Base-by-base conservation (phyloP, 2,797 vertebrate species). In the Darevskia nairensis region DNA sequence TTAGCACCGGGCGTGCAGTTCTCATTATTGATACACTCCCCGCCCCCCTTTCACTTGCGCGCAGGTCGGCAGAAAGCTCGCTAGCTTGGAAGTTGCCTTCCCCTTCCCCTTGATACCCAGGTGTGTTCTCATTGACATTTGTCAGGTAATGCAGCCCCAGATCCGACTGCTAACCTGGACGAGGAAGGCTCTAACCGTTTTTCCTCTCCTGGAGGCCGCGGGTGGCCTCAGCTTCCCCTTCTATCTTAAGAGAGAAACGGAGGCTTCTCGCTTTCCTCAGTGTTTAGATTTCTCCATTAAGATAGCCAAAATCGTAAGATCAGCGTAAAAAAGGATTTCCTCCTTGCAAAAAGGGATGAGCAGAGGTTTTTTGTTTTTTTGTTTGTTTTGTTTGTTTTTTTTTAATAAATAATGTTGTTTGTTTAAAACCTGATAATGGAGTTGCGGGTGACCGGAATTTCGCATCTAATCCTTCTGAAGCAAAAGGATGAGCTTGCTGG, bases 381-480 rank as follows among this genome's bases (percentile, higher is more conserved):
- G n/a, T n/a, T n/a, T n/a, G n/a, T n/a, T n/a, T n/a, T n/a, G n/a
- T n/a, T n/a, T n/a, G n/a, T n/a, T n/a, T 2, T 44, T 44, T 35
- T 35, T 35, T 35, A 3, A 35, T 35, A 4, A 55, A 15, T 13
- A 55, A 69, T 50, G 19, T 1, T 2, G 10, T 69, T 82, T 2
- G 0, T 68, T 61, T 80, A 69, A 46, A 83, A 80, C 55, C 41
- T 81, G 46, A 71, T 35, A 41, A 64, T 23, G 35, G 29, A 64
- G 82, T 80, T 85, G 23, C 55, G 68, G 76, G 10, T 59, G 32
- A 41, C 46, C 66, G 68, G 66, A 41, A 80, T 85, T 80, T 85
- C 44, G 29, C 21, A 71, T 46, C 82, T 89, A 64, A 74, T 72
- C 68, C 68, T 69, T 5, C 21, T 69, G 46, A 84, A n/a, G 66